Percentiles rank a stretch among this genome's conserved stretches.
Evolutionary conservation across 2,113 vertebrate species (phyloP).

Genomic region (Albula goreensis): DNA sequence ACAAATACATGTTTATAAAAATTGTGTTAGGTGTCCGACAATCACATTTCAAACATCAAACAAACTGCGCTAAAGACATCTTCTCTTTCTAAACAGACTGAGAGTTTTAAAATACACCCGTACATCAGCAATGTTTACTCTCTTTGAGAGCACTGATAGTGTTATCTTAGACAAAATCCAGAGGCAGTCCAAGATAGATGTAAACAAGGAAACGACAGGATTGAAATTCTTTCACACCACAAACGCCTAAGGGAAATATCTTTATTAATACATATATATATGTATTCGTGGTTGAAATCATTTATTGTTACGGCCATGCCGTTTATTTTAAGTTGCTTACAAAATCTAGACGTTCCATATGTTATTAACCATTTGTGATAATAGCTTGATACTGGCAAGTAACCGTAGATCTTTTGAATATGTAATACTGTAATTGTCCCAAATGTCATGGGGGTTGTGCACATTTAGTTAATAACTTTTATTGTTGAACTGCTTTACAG

Average conservation of each 20-base stretch:
- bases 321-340: neutral
- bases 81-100: neutral
- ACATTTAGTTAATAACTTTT: neutral
- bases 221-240: slow-evolving; percentile 33
- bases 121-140: slow-evolving; percentile 34
- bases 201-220: slow-evolving; percentile 22
- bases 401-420: neutral
- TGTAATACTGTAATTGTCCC: neutral
- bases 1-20: neutral
- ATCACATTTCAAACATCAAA: neutral
- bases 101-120: slow-evolving; percentile 36
- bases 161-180: slow-evolving; percentile 29
- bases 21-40: neutral
- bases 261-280: no score
- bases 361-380: neutral
- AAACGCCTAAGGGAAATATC: neutral
- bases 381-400: neutral
- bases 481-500: neutral
- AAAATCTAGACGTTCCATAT: neutral
- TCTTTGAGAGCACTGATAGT: slow-evolving; percentile 34
- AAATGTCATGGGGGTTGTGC: neutral
- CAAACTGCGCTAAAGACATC: neutral
- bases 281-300: neutral
- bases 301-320: neutral
- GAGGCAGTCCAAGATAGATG: slow-evolving; percentile 19